Percentiles rank a stretch among this genome's conserved stretches.
These are phyloP conservation scores for Cynaeus angustus DNA, from an alignment of 2,888 invertebrate species.

Conservation along the genomic window DNA sequence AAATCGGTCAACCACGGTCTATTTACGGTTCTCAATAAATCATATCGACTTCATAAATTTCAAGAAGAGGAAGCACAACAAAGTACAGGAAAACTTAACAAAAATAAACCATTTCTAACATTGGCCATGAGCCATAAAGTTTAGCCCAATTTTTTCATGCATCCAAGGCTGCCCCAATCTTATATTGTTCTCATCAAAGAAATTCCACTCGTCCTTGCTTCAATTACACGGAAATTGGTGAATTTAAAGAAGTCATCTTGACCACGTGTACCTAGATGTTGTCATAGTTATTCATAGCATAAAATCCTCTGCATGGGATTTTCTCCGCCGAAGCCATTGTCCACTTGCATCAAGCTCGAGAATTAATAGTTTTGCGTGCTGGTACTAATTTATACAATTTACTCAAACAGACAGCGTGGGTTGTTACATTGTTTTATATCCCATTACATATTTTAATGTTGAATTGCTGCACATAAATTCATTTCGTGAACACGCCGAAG, in stretches of 20 bases:
- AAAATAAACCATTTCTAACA: constrained; percentile 30
- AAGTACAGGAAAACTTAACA: constrained; percentile 3
- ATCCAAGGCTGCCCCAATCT: constrained; percentile 15
- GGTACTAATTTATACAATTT: constrained; percentile 56
- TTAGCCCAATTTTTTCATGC: constrained; percentile 21
- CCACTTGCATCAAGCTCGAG: constrained; percentile 12
- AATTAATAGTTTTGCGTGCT: constrained; percentile 55
- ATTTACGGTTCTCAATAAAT: neutral
- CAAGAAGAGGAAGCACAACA: neutral
- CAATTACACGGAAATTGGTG: constrained; percentile 38
- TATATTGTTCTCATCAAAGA: too few species aligned
- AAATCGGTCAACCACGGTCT: too few species aligned
- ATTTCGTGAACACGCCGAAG: neutral
- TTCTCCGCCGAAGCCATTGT: constrained; percentile 31
- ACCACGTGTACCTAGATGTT: constrained; percentile 25
- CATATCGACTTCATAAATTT: neutral
- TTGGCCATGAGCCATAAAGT: constrained; percentile 35
- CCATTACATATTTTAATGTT: constrained; percentile 46
- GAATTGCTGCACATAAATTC: constrained; percentile 23
- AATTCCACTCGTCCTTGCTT: constrained; percentile 27
- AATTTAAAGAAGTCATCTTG: constrained; percentile 32
- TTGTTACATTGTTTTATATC: constrained; percentile 51
- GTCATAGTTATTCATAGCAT: constrained; percentile 47
- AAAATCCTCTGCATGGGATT: constrained; percentile 39
- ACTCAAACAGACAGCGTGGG: constrained; percentile 55